phyloP scores from a whole-genome alignment of 2,797 vertebrate species.

The Anniella stebbinsi region DNA sequence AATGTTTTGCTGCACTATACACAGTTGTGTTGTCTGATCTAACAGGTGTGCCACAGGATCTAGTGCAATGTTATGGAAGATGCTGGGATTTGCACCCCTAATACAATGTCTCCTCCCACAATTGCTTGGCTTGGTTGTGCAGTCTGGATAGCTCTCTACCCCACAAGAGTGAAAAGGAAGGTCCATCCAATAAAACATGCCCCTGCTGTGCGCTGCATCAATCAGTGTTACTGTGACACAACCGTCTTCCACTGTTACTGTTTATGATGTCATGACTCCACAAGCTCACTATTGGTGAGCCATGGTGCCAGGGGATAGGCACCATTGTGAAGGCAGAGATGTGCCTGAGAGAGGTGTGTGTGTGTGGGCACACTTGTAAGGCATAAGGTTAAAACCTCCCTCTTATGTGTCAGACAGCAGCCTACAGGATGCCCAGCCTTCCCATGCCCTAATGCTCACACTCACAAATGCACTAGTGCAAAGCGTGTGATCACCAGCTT shows the following conservation, averaged over 20 bases:
- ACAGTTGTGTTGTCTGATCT: background rate
- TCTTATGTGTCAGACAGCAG: background rate
- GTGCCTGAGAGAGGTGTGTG: too few species aligned
- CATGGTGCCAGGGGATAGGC: background rate
- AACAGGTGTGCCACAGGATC: background rate
- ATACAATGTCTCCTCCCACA: background rate
- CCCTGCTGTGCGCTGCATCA: background rate
- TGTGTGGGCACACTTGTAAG: too few species aligned
- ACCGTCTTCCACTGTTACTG: accelerated
- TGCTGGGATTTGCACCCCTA: background rate
- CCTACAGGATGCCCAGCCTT: background rate
- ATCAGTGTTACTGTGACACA: background rate
- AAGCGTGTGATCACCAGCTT: slow-evolving; percentile 5
- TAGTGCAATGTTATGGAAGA: background rate
- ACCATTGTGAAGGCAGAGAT: background rate
- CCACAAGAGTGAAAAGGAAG: background rate
- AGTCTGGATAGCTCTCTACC: background rate
- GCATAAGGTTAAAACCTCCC: background rate
- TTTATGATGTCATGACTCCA: background rate
- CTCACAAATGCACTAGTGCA: background rate
- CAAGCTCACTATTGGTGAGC: background rate
- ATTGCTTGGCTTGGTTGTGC: background rate
- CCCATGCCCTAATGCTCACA: background rate
- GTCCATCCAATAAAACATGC: background rate
- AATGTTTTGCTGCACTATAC: background rate